Conservation (phyloP, 2,797 vertebrate species). For the Lepilemur septentrionalis region DNA sequence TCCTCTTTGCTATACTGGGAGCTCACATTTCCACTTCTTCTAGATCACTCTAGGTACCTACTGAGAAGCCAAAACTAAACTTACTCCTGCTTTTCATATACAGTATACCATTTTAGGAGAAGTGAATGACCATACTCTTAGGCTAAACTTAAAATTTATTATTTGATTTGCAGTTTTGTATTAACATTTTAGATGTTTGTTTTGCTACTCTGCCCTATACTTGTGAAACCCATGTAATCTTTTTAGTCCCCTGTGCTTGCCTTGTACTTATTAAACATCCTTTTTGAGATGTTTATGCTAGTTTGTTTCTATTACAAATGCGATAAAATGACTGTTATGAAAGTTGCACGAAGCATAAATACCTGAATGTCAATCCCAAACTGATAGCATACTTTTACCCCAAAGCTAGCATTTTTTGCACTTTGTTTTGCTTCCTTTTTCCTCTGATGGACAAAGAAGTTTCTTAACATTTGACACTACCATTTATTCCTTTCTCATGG, state of each 20-base stretch:
- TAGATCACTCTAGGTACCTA: not conserved
- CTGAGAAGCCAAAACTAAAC: not conserved
- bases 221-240: conserved; percentile 13
- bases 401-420: not conserved
- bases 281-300: conserved; percentile 21
- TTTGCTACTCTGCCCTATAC: not conserved
- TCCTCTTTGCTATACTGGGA: not conserved
- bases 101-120: not conserved
- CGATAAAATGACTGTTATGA: not conserved
- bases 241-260: not conserved
- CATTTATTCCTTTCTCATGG: not conserved
- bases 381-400: not conserved
- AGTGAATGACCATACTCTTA: not conserved
- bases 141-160: conserved; percentile 11
- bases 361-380: not conserved
- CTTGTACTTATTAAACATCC: not conserved
- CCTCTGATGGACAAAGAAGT: not conserved
- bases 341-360: not conserved
- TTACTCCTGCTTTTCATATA: not conserved
- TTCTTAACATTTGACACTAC: not conserved
- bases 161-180: not conserved
- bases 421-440: not conserved
- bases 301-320: conserved; percentile 3
- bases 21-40: conserved; percentile 7
- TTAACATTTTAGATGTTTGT: conserved; percentile 42